A percentile compares a stretch with the other conserved stretches of the same genome.
These are phyloP conservation scores for Cartodere bifasciata DNA, from an alignment of 2,888 invertebrate species.

Conservation along the genomic window DNA sequence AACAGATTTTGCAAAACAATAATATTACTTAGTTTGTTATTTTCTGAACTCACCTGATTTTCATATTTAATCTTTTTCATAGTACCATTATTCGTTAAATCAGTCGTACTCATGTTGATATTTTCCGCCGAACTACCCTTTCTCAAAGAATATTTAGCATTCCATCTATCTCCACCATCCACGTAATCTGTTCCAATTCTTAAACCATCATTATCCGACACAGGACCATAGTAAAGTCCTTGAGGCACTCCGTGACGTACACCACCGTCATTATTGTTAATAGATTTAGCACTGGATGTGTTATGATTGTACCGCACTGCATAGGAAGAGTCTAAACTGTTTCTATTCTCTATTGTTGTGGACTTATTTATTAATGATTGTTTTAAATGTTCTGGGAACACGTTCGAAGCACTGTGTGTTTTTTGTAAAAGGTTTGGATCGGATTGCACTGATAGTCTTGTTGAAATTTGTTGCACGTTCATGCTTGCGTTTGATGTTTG, in stretches of 20 bases:
- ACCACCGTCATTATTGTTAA: conserved; percentile 14
- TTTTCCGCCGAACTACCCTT: conserved; percentile 25
- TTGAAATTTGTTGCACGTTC: not conserved
- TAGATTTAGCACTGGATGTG: conserved; percentile 13
- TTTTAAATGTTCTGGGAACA: conserved; percentile 18
- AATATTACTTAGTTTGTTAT: not conserved
- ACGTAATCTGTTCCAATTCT: too few relatives aligned
- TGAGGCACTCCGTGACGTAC: conserved; percentile 11
- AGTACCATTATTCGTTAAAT: conserved; percentile 25
- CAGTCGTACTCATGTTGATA: conserved; percentile 24
- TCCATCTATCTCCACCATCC: not conserved
- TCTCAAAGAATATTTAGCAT: not conserved
- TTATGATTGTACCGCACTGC: conserved; percentile 22
- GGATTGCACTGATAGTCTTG: conserved; percentile 1
- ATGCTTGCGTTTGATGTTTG: too few relatives aligned
- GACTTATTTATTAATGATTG: too few relatives aligned
- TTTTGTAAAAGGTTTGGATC: conserved; percentile 17
- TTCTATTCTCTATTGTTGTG: conserved; percentile 17
- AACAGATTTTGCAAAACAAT: not conserved
- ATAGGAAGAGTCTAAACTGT: conserved; percentile 24
- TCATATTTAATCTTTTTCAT: conserved; percentile 33
- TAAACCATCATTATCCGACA: conserved; percentile 4
- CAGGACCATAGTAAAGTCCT: conserved; percentile 12
- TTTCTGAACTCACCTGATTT: conserved; percentile 29
- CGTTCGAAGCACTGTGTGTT: conserved; percentile 34